Base-by-base conservation (phyloP, 2,113 vertebrate genomes). In the Crotalus tigris region DNA sequence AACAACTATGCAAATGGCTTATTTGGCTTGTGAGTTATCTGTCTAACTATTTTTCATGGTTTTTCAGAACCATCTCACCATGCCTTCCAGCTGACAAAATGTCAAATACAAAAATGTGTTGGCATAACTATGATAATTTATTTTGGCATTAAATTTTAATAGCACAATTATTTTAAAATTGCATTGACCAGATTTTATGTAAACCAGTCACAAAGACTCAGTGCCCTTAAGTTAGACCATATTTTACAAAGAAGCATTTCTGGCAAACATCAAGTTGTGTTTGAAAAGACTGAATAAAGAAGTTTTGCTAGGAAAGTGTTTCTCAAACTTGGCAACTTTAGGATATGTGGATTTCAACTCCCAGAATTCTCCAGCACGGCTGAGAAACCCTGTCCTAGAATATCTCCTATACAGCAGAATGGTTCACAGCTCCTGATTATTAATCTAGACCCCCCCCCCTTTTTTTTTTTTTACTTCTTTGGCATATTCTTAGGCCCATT, bases 141-240 rank as follows among this genome's bases (percentile, higher is more conserved):
- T 61, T 87, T 93, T 94, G 86, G 13, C 12, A 93, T 95, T 61
- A 39, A 33, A 0, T 29, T 95, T 91, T 39, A 51, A 55, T 44
- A 49, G 53, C 23, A 11, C 46, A 95, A 9, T 81, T 81, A 81
- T 81, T 81, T 81, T 39, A 39, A 81, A 81, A 81, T 39, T 39
- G 17, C 69, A 39, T 81, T 39, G 69, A 39, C 69, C 69, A 81
- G 69, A 19, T 81, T 17, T 9, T 81, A 81, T 81, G 69, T 39
- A 39, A 75, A 75, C 69, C 69, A 19, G 5, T 39, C 29, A 19
- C 87, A 90, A 91, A 55, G 13, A n/a, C 46, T 64, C 4, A 24
- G 91, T 90, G 26, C 3, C 13, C n/a, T 44, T 92, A 17, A 3
- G 3, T 39, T 81, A 81, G 69, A 81, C 5, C 85, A 39, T 5